Base-by-base conservation (phyloP, 1,140 invertebrate genomes). In the Drosophila prosaltans region DNA sequence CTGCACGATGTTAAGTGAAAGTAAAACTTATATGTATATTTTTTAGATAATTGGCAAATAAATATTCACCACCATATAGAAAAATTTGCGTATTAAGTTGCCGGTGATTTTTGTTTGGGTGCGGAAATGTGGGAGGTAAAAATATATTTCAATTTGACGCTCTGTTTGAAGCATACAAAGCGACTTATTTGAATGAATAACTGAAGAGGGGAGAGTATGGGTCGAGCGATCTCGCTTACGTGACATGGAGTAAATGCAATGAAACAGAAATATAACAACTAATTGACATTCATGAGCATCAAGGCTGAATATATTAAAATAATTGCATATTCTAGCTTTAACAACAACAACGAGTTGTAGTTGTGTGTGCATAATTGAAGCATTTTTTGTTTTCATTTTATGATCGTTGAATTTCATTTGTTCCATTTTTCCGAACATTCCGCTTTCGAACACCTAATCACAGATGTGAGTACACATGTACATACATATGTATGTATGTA, bases 231-330 rank as follows among this genome's bases (percentile, higher is more conserved):
- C 45, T 24, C 39, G 39, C 77, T 76, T 73, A 84, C 78, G 80
- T 82, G 80, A 76, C 62, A 60, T 45, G 69, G 65, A 74, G 73
- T 74, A 60, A 57, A 69, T 65, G 43, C 28, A 55, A 43, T 28
- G 55, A 45, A 30, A 57, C 28, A 58, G 48, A 43, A 61, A 58
- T 43, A 45, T 65, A 57, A 75, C 71, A 72, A 69, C 79, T 86
- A 89, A 88, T 89, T 89, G 80, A 83, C 83, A 88, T 88, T 88
- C 82, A 86, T 86, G 80, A 74, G 82, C 74, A 74, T 78, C 83
- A 89, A 88, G 85, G 85, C 81, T 80, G 68, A 88, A 84, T 81
- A 77, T 77, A 90, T 89, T 84, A 89, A 90, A 88, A 90, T 84
- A 85, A 85, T 88, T 90, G 80, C 85, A 89, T 90, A 74, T 80